Evolutionary conservation across 30 jellyfish, hydroid and myxozoan species (phyloP), one percentile per base, ranked within the genome.

Genomic region (Phacellophora camtschatica): DNA sequence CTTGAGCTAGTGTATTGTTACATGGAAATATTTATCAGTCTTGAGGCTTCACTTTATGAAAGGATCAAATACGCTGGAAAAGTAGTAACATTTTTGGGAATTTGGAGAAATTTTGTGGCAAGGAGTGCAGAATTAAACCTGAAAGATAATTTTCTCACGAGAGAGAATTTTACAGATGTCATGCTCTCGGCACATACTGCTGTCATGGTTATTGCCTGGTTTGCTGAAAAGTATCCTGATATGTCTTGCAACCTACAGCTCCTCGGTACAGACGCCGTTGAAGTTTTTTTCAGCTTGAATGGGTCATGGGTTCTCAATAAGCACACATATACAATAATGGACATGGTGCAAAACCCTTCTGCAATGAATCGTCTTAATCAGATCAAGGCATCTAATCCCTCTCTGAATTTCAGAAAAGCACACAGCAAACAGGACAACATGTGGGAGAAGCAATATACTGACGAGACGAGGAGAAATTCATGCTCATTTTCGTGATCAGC

Each of bases 401-500:
- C 58, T 4, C 22, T 77, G 42, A 8, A 5, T 0, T 80, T 80
- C 25, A 31, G 65, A 63, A 80, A 80, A 66, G 84, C 91, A 4
- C 77, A 80, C 66, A 30, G 80, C 31, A 80, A 80, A 46, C 83
- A 66, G 27, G 91, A 63, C 33, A 80, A 49, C 58, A 80, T 80
- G 5, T 77, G 81, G 89, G 81, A 37, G 30, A 77, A 58, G 33
- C 89, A 77, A 63, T 77, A 57, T 36, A 0, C 39, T 4, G 59
- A 77, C 24, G 81, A 77, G 70, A 45, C 41, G 33, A 77, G 89
- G 58, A 56, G 54, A 24, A 25, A 39, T n/a, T n/a, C n/a, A n/a
- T n/a, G n/a, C n/a, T n/a, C n/a, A n/a, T n/a, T n/a, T n/a, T n/a
- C n/a, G n/a, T n/a, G n/a, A n/a, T n/a, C n/a, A n/a, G n/a, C n/a